These are phyloP conservation scores for Daphoenositta chrysoptera DNA, from an alignment of 2,113 vertebrate genomes.

Conservation along the genomic window DNA sequence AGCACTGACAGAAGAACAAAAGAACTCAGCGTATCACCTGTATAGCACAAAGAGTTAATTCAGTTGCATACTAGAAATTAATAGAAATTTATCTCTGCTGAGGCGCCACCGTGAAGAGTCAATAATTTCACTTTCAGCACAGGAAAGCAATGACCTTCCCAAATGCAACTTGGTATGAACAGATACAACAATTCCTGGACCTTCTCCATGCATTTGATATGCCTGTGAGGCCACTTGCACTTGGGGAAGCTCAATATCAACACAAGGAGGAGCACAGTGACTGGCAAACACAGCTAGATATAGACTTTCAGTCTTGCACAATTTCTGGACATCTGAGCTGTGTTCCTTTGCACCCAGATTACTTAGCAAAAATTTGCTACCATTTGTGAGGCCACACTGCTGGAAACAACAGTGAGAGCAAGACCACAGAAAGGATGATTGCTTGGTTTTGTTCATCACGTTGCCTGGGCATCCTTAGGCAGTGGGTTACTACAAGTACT, in stretches of 20 bases:
- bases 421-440: background rate
- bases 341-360: background rate
- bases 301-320: background rate
- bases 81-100: background rate
- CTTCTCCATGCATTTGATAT: background rate
- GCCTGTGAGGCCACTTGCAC: background rate
- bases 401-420: background rate
- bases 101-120: background rate
- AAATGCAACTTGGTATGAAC: background rate
- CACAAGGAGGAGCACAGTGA: background rate
- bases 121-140: background rate
- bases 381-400: background rate
- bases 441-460: accelerated
- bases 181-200: background rate
- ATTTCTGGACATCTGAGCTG: background rate
- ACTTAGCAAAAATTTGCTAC: background rate
- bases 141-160: background rate
- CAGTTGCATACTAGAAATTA: background rate
- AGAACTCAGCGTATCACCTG: background rate
- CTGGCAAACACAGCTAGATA: background rate
- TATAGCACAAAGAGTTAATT: background rate
- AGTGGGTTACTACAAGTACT: background rate
- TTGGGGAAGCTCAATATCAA: background rate
- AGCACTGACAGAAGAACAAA: background rate
- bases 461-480: background rate